phyloP scores from a whole-genome alignment of 2,797 vertebrate genomes.

The Taenioides sp. region DNA sequence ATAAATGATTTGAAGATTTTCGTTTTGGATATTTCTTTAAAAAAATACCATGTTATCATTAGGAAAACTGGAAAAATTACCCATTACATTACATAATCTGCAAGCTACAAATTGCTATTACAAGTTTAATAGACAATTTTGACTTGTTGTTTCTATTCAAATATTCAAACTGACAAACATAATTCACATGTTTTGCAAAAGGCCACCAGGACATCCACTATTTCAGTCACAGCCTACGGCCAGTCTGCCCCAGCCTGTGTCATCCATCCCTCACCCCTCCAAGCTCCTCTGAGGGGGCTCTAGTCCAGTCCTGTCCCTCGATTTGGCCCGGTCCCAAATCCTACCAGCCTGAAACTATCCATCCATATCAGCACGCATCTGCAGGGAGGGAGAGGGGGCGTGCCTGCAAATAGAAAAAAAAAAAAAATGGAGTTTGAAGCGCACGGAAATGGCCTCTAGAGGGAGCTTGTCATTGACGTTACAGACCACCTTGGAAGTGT shows the following conservation, averaged over 20 bases:
- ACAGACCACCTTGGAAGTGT: slow-evolving; percentile 40
- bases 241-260: slow-evolving; percentile 67
- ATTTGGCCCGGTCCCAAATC: slow-evolving; percentile 78
- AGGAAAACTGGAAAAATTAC: too few species aligned
- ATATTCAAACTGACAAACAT: slow-evolving; percentile 72
- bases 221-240: slow-evolving; percentile 83
- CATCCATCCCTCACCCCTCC: slow-evolving; percentile 17
- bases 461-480: slow-evolving; percentile 62
- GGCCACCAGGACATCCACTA: slow-evolving; percentile 79
- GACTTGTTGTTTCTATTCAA: too few species aligned
- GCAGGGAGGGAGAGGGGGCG: slow-evolving; percentile 47
- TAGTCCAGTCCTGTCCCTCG: slow-evolving; percentile 72
- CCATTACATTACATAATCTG: too few species aligned
- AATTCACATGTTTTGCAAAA: slow-evolving; percentile 70
- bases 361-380: slow-evolving; percentile 50
- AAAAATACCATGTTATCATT: too few species aligned
- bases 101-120: too few species aligned
- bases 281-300: slow-evolving; percentile 59
- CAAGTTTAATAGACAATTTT: too few species aligned
- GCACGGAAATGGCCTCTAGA: slow-evolving; percentile 51
- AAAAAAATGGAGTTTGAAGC: slow-evolving; percentile 42
- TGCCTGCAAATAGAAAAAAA: slow-evolving; percentile 31
- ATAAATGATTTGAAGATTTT: too few species aligned
- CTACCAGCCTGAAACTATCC: slow-evolving; percentile 72
- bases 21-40: neutral